Evolutionary conservation across 1,140 invertebrate genomes (phyloP).

Genomic region (Kradibia gibbosae): DNA sequence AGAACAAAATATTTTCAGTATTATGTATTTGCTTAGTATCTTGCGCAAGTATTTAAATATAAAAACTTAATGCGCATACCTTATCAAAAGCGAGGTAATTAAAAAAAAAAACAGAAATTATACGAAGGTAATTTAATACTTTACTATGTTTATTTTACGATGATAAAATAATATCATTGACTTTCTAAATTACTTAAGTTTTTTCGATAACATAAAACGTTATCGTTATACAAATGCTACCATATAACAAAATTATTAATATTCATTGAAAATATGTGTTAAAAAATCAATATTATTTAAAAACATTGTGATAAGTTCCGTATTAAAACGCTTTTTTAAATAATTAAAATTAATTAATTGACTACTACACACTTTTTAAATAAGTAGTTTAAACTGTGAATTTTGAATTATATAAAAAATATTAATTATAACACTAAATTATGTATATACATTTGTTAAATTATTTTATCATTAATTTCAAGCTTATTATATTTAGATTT

Average conservation of each 20-base stretch:
- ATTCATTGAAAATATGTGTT: no score
- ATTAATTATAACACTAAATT: no score
- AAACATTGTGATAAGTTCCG: no score
- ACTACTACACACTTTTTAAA: no score
- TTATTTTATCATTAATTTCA: no score
- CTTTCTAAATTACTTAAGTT: constrained; percentile 2
- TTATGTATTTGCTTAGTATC: neutral
- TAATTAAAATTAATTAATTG: no score
- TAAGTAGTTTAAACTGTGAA: no score
- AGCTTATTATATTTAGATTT: no score
- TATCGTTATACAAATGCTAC: neutral
- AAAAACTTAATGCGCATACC: neutral
- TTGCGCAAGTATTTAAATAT: neutral
- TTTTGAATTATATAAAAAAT: no score
- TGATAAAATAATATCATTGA: neutral
- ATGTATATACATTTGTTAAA: no score
- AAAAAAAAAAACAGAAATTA: neutral
- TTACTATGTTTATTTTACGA: neutral
- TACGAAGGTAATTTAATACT: neutral
- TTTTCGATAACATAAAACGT: neutral
- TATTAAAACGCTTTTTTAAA: no score
- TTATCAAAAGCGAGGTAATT: neutral
- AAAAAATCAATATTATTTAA: no score
- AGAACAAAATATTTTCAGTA: neutral
- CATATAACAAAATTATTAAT: neutral